A percentile compares a stretch with the other conserved stretches of the same genome.
These are phyloP conservation scores for Ypsolopha sequella DNA, from an alignment of 2,888 invertebrate genomes.

Conservation along the genomic window DNA sequence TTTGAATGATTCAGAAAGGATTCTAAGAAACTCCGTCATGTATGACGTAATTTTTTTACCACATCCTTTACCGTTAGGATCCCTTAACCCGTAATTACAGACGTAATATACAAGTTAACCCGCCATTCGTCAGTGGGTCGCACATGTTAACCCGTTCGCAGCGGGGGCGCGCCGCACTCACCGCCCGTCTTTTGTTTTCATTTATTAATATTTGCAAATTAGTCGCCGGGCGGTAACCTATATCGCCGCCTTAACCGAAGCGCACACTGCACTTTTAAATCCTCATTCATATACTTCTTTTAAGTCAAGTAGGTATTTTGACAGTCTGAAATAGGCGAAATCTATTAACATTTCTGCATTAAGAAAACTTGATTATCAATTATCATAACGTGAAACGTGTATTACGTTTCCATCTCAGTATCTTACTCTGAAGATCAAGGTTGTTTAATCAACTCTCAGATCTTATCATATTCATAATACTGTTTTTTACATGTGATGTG, in stretches of 20 bases:
- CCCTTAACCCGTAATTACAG: not conserved
- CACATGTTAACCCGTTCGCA: conserved; percentile 1
- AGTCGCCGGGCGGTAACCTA: conserved; percentile 9
- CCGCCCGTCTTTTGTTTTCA: conserved; percentile 30
- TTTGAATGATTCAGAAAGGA: not conserved
- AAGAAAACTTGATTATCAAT: no score
- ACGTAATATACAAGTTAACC: not conserved
- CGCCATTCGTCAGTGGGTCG: not conserved
- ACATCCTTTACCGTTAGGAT: not conserved
- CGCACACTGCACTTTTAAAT: not conserved
- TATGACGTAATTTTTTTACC: not conserved
- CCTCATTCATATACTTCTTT: no score
- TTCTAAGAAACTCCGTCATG: not conserved
- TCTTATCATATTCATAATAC: no score
- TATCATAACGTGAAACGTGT: no score
- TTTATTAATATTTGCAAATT: conserved; percentile 47
- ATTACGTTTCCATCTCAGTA: no score
- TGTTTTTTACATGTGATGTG: no score
- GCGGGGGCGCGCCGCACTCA: not conserved
- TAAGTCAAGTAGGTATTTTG: no score
- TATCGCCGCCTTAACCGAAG: not conserved
- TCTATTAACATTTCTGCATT: no score
- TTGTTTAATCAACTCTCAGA: no score
- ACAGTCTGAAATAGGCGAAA: no score
- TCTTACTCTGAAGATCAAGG: no score